phyloP scores from a whole-genome alignment of 2,113 vertebrate species.

The Propithecus coquereli region DNA sequence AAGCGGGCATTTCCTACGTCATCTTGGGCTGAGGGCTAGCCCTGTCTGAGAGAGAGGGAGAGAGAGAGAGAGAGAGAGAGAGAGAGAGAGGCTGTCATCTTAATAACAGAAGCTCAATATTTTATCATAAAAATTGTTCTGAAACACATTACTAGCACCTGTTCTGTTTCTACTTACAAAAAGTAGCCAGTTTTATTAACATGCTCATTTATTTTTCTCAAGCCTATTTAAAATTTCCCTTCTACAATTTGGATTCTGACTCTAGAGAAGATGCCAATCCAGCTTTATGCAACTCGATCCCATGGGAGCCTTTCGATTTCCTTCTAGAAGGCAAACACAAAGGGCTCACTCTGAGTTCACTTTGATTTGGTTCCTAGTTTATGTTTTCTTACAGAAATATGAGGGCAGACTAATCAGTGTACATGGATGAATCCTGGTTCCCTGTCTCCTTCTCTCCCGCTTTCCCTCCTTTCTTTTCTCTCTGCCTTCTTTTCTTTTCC shows the following conservation, averaged over 20 bases:
- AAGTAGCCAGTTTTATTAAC: not conserved
- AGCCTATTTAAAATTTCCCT: conserved; percentile 28
- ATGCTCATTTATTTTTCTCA: not conserved
- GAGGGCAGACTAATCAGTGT: not conserved
- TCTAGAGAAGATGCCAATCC: not conserved
- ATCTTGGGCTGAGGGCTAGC: not conserved
- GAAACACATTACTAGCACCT: not conserved
- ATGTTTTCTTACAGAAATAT: not conserved
- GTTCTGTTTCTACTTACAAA: not conserved
- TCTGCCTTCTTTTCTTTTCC: not conserved
- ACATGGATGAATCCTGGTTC: not conserved
- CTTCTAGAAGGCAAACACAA: not conserved
- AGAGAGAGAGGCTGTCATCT: not conserved
- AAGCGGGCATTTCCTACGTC: not conserved
- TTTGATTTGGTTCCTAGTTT: not conserved
- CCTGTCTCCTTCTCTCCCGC: not conserved
- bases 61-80: too few species aligned
- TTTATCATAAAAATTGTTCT: not conserved
- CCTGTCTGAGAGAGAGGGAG: not conserved
- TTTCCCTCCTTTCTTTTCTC: not conserved
- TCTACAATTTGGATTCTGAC: not conserved
- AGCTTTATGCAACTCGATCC: conserved; percentile 8
- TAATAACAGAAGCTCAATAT: not conserved
- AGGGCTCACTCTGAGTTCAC: not conserved
- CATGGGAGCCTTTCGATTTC: not conserved